phyloP scores from a whole-genome alignment of 2,888 invertebrate genomes.

The Arenicola marina region DNA sequence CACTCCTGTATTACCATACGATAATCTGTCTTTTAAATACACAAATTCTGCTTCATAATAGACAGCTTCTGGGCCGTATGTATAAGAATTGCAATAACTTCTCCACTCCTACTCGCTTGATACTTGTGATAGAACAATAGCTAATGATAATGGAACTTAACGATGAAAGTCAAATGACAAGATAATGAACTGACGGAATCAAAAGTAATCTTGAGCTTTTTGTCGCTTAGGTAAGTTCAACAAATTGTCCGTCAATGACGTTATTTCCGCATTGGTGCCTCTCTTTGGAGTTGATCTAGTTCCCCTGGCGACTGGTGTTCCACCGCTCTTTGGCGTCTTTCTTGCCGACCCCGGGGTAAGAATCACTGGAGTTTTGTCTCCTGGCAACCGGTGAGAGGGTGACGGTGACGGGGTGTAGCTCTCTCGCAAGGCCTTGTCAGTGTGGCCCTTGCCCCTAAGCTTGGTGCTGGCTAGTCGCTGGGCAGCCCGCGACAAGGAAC shows the following conservation, averaged over 20 bases:
- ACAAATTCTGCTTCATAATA: no score
- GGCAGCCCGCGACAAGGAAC: slow-evolving; percentile 95
- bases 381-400: slow-evolving; percentile 34
- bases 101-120: no score
- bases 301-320: slow-evolving; percentile 6
- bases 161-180: no score
- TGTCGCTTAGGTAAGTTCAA: slow-evolving; percentile 71
- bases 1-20: no score
- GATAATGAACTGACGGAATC: no score
- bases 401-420: slow-evolving; percentile 68
- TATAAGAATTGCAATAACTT: no score
- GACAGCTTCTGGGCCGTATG: no score
- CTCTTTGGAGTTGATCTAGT: slow-evolving; percentile 46
- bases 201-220: slow-evolving; percentile 82
- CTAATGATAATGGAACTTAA: no score
- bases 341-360: slow-evolving; percentile 8
- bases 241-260: slow-evolving; percentile 78
- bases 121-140: no score
- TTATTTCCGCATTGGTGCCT: slow-evolving; percentile 64
- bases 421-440: slow-evolving; percentile 65
- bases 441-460: slow-evolving; percentile 66
- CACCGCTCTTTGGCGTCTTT: slow-evolving; percentile 15
- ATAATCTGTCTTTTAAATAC: no score
- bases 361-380: slow-evolving; percentile 1
- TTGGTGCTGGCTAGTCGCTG: slow-evolving; percentile 81